phyloP scores from a whole-genome alignment of 2,888 invertebrate species.

The Caprella mutica region DNA sequence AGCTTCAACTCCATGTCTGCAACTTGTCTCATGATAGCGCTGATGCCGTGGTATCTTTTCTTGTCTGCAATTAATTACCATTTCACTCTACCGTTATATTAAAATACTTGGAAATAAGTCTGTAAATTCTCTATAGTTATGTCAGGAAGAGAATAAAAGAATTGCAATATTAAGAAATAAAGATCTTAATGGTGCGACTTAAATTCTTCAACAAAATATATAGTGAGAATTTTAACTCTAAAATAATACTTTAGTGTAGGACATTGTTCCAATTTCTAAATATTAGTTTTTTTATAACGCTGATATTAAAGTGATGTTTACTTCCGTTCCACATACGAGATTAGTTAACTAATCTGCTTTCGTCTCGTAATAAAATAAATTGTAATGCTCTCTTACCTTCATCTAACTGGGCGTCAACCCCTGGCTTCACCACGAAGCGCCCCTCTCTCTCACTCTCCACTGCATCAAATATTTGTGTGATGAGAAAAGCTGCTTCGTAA shows the following conservation, averaged over 20 bases:
- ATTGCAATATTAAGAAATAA: neutral
- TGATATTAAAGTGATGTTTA: no score
- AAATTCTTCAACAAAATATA: no score
- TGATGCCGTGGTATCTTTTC: conserved; percentile 55
- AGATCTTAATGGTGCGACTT: no score
- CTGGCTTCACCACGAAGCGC: conserved; percentile 60
- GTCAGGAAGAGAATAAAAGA: neutral
- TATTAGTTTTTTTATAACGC: no score
- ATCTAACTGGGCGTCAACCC: conserved; percentile 64
- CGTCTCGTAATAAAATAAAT: no score
- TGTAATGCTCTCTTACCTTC: no score
- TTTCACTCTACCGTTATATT: neutral
- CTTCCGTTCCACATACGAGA: no score
- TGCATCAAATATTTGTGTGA: conserved; percentile 62
- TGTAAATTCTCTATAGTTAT: neutral
- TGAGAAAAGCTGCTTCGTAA: conserved; percentile 53
- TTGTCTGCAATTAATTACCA: conserved; percentile 48
- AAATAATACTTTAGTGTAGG: no score
- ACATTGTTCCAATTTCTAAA: no score
- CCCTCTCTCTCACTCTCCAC: conserved; percentile 51
- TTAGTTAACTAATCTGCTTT: no score
- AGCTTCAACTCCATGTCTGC: conserved; percentile 57
- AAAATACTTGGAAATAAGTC: no score
- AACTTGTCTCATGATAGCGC: conserved; percentile 58
- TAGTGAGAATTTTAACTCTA: no score